Conservation (phyloP, 2,888 invertebrate species). For the Lepetodrilus schrolli region DNA sequence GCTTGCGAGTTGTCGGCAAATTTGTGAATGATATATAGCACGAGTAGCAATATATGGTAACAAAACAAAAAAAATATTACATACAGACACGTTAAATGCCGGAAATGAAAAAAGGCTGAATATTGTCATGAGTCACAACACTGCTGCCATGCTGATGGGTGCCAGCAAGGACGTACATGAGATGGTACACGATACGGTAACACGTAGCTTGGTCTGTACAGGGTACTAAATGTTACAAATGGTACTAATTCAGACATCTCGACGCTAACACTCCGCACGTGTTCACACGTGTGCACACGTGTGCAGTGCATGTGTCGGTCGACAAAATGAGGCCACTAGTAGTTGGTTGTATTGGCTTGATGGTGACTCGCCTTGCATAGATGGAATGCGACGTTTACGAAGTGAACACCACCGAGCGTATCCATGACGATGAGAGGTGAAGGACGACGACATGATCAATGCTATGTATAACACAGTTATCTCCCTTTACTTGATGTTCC, state of each 20-base stretch:
- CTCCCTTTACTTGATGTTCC: slow-evolving; percentile 16
- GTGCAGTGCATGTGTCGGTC: slow-evolving; percentile 1
- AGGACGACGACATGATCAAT: slow-evolving; percentile 20
- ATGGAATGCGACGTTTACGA: slow-evolving; percentile 45
- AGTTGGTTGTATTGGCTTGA: slow-evolving; percentile 1
- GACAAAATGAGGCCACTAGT: background rate
- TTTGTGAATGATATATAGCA: slow-evolving; percentile 21
- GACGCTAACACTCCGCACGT: slow-evolving; percentile 15
- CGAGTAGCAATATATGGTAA: slow-evolving; percentile 22
- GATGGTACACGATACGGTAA: slow-evolving; percentile 5
- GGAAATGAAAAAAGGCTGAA: slow-evolving; percentile 21
- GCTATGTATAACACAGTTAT: slow-evolving; percentile 8
- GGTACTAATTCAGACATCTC: slow-evolving; percentile 20
- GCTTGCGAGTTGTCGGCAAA: slow-evolving; percentile 4
- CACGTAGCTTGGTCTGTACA: slow-evolving; percentile 22
- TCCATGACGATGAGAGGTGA: slow-evolving; percentile 9
- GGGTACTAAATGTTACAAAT: slow-evolving; percentile 11
- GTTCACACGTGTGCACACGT: too few species aligned
- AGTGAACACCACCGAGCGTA: slow-evolving; percentile 17
- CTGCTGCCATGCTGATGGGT: slow-evolving; percentile 26
- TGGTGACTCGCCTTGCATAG: slow-evolving; percentile 46
- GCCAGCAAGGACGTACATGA: slow-evolving; percentile 21
- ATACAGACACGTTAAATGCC: background rate
- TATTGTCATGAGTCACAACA: slow-evolving; percentile 27
- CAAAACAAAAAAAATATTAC: slow-evolving; percentile 20